Conservation (phyloP, 2,113 vertebrate species). For the Stictonetta naevosa region DNA sequence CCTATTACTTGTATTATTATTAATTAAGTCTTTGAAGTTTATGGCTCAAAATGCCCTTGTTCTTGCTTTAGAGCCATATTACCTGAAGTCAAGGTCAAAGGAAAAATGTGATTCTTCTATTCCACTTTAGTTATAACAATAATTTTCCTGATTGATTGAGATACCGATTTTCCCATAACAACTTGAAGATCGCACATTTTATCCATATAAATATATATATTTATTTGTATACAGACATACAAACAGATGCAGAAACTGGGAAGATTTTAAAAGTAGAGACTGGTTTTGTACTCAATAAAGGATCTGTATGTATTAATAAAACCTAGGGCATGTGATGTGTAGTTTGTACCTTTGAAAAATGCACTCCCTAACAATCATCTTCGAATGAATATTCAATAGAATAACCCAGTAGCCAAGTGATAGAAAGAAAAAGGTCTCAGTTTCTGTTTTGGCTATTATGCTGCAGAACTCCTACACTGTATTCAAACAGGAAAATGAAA, state of each 20-base stretch:
- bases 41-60: slow-evolving; percentile 43
- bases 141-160: slow-evolving; percentile 18
- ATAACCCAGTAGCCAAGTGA: background rate
- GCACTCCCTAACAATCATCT: background rate
- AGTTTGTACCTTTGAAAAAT: background rate
- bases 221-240: background rate
- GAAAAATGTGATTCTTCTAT: background rate
- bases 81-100: slow-evolving; percentile 37
- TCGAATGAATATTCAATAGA: background rate
- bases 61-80: slow-evolving; percentile 52
- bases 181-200: background rate
- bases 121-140: background rate
- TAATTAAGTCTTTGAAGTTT: slow-evolving; percentile 20
- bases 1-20: slow-evolving; percentile 43
- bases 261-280: background rate
- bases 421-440: background rate
- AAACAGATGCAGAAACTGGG: background rate
- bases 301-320: background rate
- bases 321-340: background rate
- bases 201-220: background rate
- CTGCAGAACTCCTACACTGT: background rate
- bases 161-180: slow-evolving; percentile 12
- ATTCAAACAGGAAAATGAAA: background rate
- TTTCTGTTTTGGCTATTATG: background rate
- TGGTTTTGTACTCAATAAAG: background rate